Base-by-base conservation (phyloP, 2,113 vertebrate species). In the Theropithecus gelada region DNA sequence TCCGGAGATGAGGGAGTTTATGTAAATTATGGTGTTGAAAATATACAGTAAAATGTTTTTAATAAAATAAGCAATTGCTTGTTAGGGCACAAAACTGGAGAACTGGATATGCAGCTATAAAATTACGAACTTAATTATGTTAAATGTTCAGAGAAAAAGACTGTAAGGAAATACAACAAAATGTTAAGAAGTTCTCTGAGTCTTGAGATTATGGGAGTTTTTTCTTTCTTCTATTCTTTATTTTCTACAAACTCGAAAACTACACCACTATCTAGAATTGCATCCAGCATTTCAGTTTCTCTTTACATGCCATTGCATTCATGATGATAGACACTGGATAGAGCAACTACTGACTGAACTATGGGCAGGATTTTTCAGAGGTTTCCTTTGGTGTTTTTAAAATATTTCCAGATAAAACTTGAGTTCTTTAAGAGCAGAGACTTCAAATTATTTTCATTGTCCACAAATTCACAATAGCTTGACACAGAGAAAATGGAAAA, bases 1-100 rank as follows among this genome's bases (percentile, higher is more conserved):
- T 76, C 57, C 61, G 45, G 30, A 75, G 20, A 95, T 81, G 20
- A 80, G 55, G 18, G 18, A 59, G 52, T 91, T 97, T 93, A 84
- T 73, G 70, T 96, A 72, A 94, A 95, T 94, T 78, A 70, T 45
- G 50, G 43, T 90, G 66, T 88, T 90, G 55, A 88, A 91, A 93
- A 88, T 78, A 94, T 25, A 79, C 6, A 70, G 52, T 27, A 93
- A 81, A 88, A 75, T 38, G 6, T 86, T 93, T 95, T 94, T 83
- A 84, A 84, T 93, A 96, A 81, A 93, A 76, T 18, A 38, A 35
- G 14, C 6, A 75, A 66, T 64, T 73, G 32, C 55, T 96, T 82
- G n/a, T 43, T 70, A 64, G 13, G 50, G 50, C 72, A 76, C 40
- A 45, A 86, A 70, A 59, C 30, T 50, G 40, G 55, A 93, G 78